These are phyloP conservation scores for Drosophila seclusa DNA, from an alignment of 2,888 invertebrate species.

Conservation along the genomic window DNA sequence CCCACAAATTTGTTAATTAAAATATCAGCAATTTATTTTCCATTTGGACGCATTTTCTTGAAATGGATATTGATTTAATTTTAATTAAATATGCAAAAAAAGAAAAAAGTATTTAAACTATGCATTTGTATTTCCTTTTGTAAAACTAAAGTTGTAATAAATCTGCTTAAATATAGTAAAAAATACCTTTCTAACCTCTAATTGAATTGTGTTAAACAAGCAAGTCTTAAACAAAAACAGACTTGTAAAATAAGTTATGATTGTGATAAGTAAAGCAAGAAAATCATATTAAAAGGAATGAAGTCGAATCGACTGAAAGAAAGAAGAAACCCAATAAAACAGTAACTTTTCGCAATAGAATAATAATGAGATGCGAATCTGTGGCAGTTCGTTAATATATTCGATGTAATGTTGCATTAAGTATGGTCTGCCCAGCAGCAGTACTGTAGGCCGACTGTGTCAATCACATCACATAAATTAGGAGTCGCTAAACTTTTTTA, in stretches of 20 bases:
- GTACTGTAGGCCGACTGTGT: neutral
- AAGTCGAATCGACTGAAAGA: neutral
- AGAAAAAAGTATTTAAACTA: neutral
- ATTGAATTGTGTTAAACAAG: neutral
- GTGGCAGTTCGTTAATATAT: neutral
- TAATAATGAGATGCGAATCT: neutral
- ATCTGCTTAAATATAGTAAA: neutral
- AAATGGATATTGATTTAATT: neutral
- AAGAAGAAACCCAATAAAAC: neutral
- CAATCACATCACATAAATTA: conserved; percentile 31
- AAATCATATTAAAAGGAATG: neutral
- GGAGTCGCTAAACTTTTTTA: conserved; percentile 55
- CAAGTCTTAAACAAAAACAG: neutral
- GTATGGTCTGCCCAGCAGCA: neutral
- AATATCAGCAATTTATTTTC: conserved; percentile 44
- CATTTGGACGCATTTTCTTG: conserved; percentile 40
- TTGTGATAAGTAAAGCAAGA: neutral
- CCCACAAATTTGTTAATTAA: conserved; percentile 29
- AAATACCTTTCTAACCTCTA: neutral
- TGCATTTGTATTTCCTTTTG: neutral
- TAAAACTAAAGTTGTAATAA: neutral
- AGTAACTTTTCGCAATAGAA: conserved; percentile 5
- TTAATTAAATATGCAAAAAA: neutral
- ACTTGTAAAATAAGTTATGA: neutral
- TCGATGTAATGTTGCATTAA: neutral